phyloP scores from a whole-genome alignment of 2,113 vertebrate species.

The human (Homo sapiens) region GRCh38 chr1:170307501-170308000 shows the following conservation, averaged over 20 bases:
- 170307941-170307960: background rate
- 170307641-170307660: background rate
- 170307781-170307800: background rate
- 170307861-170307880: no score
- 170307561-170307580: background rate
- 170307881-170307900: background rate
- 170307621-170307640: background rate
- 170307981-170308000: background rate
- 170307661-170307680: background rate
- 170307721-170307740: background rate
- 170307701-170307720: background rate
- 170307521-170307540: background rate
- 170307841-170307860: no score
- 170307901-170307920: background rate
- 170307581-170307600: constrained; percentile 14
- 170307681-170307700: background rate
- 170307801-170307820: no score
- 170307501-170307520: constrained; percentile 11
- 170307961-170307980: background rate
- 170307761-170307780: background rate
- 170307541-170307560: background rate
- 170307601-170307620: background rate
- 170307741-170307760: background rate
- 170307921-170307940: background rate
- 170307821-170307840: no score